phyloP scores from a whole-genome alignment of 2,113 vertebrate genomes.

The Bettongia penicillata region DNA sequence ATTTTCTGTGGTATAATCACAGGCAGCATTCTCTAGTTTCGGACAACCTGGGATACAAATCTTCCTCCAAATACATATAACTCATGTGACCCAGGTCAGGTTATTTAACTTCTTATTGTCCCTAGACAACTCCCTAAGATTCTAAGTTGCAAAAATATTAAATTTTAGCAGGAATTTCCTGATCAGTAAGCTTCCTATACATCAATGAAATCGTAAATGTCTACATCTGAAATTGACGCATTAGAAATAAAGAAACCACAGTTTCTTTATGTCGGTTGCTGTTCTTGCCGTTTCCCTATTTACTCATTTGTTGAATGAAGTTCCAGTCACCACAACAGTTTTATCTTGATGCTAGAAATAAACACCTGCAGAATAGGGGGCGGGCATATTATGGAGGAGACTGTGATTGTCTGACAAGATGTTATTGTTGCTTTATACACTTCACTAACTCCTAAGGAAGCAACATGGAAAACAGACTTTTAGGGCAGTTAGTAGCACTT shows the following conservation, averaged over 20 bases:
- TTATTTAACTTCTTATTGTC: background rate
- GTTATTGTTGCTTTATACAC: background rate
- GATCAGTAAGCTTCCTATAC: background rate
- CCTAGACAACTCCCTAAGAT: background rate
- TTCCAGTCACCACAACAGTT: background rate
- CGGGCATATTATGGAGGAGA: background rate
- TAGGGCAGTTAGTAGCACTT: background rate
- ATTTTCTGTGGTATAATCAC: background rate
- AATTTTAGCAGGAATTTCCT: background rate
- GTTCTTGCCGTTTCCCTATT: slow-evolving; percentile 23
- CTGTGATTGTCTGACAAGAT: background rate
- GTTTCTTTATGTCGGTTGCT: background rate
- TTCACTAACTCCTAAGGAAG: background rate
- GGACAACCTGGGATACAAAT: background rate
- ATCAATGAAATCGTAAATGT: background rate
- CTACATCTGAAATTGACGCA: background rate
- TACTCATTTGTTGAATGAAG: slow-evolving; percentile 38
- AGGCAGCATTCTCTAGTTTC: background rate
- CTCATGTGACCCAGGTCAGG: background rate
- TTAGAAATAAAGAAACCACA: background rate
- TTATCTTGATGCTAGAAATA: background rate
- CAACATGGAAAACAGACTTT: background rate
- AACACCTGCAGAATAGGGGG: background rate
- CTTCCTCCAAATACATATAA: background rate
- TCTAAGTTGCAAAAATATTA: background rate